These are phyloP conservation scores for Caprella mutica DNA, from an alignment of 2,888 invertebrate species.

Conservation along the genomic window DNA sequence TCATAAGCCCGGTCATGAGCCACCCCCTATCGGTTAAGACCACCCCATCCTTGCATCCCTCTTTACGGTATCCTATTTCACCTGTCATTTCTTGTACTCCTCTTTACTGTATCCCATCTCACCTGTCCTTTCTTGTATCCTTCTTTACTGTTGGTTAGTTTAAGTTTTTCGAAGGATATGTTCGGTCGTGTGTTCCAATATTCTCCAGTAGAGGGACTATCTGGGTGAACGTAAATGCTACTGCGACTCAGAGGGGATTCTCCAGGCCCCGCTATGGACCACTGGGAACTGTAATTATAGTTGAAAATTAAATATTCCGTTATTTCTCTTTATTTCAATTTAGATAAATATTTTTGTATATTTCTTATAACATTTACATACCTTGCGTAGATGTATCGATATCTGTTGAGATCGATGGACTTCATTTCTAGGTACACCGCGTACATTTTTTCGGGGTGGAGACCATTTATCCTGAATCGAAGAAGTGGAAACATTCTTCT, in stretches of 20 bases:
- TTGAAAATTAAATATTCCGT: no score
- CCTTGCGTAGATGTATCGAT: constrained; percentile 39
- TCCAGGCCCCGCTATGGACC: constrained; percentile 38
- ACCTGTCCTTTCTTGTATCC: constrained; percentile 22
- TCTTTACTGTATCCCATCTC: no score
- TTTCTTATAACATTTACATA: no score
- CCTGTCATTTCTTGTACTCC: no score
- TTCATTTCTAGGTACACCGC: constrained; percentile 44
- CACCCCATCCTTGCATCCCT: no score
- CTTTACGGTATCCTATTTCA: no score
- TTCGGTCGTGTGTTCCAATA: constrained; percentile 43
- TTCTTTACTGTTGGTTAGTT: constrained; percentile 42
- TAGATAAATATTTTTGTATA: no score
- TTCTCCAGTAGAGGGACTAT: constrained; percentile 42
- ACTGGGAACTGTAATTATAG: constrained; percentile 39
- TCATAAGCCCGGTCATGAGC: no score
- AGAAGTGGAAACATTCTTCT: constrained; percentile 46
- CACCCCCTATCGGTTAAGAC: no score
- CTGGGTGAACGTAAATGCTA: constrained; percentile 41
- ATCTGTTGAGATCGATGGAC: constrained; percentile 41
- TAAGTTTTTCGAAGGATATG: constrained; percentile 43
- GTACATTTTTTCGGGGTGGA: constrained; percentile 42
- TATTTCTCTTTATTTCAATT: no score
- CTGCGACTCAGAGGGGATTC: constrained; percentile 34
- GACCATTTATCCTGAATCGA: constrained; percentile 41